Evolutionary conservation across 2,113 vertebrate genomes (phyloP), one percentile per base, ranked within the genome.

Genomic region (Nothobranchius furzeri): DNA sequence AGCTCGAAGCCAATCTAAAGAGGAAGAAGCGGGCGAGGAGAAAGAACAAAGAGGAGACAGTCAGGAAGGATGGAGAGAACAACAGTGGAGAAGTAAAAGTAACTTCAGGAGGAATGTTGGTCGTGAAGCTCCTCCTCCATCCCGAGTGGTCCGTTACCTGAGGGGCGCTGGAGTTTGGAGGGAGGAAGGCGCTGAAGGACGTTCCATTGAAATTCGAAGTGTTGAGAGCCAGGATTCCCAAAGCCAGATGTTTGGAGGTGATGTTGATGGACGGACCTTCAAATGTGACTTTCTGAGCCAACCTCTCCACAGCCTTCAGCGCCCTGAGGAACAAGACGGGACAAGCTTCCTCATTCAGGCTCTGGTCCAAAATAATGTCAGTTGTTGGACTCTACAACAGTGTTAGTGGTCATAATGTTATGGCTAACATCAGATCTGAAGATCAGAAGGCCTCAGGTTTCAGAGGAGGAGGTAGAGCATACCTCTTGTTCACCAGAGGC

Each of bases 211-310:
- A 97, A 10, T 63, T 70, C 58, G 83, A 85, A 78, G 87, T 62
- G 71, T 95, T 93, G 66, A 98, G 40, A 25, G 95, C 85, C 14
- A 93, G 93, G 5, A 98, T 90, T 10, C 94, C 96, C 64, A 99
- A 73, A 12, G 95, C 95, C 0, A 99, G 86, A 71, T 96, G 93
- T 76, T 75, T 89, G 75, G 96, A 96, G 40, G 91, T 90, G 85
- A 98, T 96, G 70, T 86, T 95, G 84, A 98, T 84, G 1, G 85
- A 95, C 0, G 90, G 75, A n/a, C 94, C 95, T 14, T 91, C 81
- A 48, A 92, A 95, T 78, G 95, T 90, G 40, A 99, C 92, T 90
- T 98, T 98, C 87, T 95, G 93, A 42, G 95, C 92, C 89, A 99
- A 78, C 53, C 95, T 89, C 56, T 98, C 96, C 30, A 99, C 94